Conservation (phyloP, 2,888 invertebrate species). For the Agonopterix alstromeriana region DNA sequence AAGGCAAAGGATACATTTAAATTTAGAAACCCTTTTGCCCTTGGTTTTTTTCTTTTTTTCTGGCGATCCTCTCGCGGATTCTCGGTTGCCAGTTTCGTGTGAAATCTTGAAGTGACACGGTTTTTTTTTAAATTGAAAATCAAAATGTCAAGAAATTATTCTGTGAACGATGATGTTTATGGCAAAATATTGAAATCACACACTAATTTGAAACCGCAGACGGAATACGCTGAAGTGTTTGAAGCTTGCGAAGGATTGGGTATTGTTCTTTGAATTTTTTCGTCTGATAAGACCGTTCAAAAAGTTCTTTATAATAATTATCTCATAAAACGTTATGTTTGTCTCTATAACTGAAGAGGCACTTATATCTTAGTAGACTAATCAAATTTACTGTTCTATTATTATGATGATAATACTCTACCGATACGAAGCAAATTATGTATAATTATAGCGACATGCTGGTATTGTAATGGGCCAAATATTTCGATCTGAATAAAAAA, state of each 20-base stretch:
- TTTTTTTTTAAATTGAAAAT: not conserved
- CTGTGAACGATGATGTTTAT: conserved; percentile 66
- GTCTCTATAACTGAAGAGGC: too few species aligned
- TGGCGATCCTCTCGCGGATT: conserved; percentile 30
- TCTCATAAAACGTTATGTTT: too few species aligned
- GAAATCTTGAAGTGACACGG: conserved; percentile 27
- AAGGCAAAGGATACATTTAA: conserved; percentile 60
- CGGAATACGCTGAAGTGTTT: conserved; percentile 57
- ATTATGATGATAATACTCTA: too few species aligned
- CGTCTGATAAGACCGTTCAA: too few species aligned
- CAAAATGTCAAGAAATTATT: conserved; percentile 36
- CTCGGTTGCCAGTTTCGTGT: conserved; percentile 41
- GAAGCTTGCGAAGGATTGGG: conserved; percentile 64
- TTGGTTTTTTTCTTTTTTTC: conserved; percentile 36
- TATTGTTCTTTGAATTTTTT: conserved; percentile 19
- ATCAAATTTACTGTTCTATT: too few species aligned
- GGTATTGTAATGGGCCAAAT: too few species aligned
- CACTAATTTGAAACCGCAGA: conserved; percentile 33
- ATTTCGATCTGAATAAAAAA: too few species aligned
- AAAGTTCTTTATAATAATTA: too few species aligned
- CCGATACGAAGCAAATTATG: too few species aligned
- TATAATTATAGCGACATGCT: too few species aligned
- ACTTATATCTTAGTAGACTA: too few species aligned
- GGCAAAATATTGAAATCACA: conserved; percentile 60
- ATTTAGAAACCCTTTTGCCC: conserved; percentile 64